A percentile compares a stretch with the other conserved stretches of the same genome.
Evolutionary conservation across 2,888 invertebrate genomes (phyloP).

Genomic region (Mactromeris polynyma): DNA sequence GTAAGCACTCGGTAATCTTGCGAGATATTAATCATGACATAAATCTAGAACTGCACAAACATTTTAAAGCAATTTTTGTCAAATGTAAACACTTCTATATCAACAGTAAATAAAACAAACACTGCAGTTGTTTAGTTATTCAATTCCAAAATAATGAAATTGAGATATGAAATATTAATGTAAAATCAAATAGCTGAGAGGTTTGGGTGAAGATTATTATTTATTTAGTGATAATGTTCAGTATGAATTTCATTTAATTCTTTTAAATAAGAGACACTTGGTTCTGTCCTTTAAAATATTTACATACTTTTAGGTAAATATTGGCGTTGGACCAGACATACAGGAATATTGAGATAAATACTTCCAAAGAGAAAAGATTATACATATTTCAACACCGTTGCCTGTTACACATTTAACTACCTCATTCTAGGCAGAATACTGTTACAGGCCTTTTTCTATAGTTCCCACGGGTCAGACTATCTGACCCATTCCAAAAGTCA

Average conservation of each 20-base stretch:
- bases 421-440: no score
- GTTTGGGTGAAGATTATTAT: neutral
- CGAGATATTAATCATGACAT: neutral
- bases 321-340: neutral
- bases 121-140: neutral
- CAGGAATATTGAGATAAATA: neutral
- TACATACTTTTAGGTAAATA: neutral
- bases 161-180: neutral
- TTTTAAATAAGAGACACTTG: neutral
- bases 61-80: neutral
- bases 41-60: neutral
- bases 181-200: neutral
- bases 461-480: no score
- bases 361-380: neutral
- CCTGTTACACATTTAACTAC: no score
- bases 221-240: neutral
- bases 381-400: no score
- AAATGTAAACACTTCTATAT: neutral
- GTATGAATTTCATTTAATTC: conserved; percentile 10
- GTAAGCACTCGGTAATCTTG: neutral
- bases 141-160: neutral
- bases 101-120: neutral
- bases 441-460: no score
- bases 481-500: no score
- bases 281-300: neutral